Conservation (phyloP, 2,888 invertebrate genomes). For the Callosobruchus maculatus region DNA sequence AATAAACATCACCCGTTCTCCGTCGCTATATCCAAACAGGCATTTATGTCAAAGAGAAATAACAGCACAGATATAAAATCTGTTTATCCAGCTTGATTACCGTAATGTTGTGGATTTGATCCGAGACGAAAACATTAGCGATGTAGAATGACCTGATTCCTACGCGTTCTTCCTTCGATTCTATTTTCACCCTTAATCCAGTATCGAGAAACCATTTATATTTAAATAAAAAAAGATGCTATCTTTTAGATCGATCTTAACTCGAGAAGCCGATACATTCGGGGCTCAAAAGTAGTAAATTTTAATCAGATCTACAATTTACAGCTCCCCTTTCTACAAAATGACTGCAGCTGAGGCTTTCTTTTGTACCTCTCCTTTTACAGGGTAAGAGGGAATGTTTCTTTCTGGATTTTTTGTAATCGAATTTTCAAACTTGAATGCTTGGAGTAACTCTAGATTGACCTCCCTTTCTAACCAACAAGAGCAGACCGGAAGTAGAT, state of each 20-base stretch:
- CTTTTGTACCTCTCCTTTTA: not conserved
- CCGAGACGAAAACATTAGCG: not conserved
- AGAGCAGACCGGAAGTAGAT: too few relatives aligned
- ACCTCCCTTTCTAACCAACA: not conserved
- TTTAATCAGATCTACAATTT: conserved; percentile 19
- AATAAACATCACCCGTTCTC: not conserved
- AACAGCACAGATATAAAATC: not conserved
- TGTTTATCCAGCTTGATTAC: not conserved
- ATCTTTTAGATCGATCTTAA: conserved; percentile 17
- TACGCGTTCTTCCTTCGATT: not conserved
- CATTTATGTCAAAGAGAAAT: not conserved
- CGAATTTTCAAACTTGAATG: not conserved
- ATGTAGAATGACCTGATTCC: not conserved
- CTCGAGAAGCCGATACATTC: conserved; percentile 18
- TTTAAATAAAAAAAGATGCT: conserved; percentile 20
- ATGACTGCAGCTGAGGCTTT: not conserved
- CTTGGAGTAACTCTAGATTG: not conserved
- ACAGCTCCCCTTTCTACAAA: conserved; percentile 10
- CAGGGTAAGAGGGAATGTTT: not conserved
- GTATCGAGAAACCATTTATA: conserved; percentile 18
- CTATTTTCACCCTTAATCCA: not conserved
- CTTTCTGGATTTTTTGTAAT: not conserved
- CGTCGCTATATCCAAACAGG: not conserved
- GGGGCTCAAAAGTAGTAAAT: conserved; percentile 17
- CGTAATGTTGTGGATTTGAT: not conserved